phyloP scores from a whole-genome alignment of 2,888 invertebrate genomes.

The Sisyra terminalis region DNA sequence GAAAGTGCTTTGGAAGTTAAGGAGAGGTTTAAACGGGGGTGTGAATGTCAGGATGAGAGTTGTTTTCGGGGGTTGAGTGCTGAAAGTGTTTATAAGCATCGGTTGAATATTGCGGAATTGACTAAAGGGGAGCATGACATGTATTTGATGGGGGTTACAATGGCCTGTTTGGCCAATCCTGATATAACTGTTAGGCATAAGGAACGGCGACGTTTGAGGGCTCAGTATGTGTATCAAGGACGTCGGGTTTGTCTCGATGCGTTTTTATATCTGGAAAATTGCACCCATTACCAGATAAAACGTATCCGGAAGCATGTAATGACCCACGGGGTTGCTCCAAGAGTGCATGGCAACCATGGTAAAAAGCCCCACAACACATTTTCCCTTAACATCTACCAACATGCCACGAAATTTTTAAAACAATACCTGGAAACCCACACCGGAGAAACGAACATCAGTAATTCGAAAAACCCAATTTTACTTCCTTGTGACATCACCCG shows the following conservation, averaged over 20 bases:
- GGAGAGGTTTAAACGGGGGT: slow-evolving; percentile 50
- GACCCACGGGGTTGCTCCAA: slow-evolving; percentile 61
- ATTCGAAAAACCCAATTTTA: slow-evolving; percentile 33
- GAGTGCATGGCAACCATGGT: slow-evolving; percentile 64
- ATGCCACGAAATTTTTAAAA: slow-evolving; percentile 59
- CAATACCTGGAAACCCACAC: slow-evolving; percentile 53
- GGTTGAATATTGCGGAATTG: slow-evolving; percentile 60
- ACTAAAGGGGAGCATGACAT: slow-evolving; percentile 71
- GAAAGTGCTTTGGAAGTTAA: slow-evolving; percentile 52
- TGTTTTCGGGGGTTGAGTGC: slow-evolving; percentile 60
- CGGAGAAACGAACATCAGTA: slow-evolving; percentile 31
- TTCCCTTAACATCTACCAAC: slow-evolving; percentile 60
- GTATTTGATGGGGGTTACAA: slow-evolving; percentile 73
- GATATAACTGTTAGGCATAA: slow-evolving; percentile 55
- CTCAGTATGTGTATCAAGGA: slow-evolving; percentile 64
- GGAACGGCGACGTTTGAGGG: slow-evolving; percentile 51
- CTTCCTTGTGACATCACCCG: slow-evolving; percentile 39
- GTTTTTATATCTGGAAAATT: slow-evolving; percentile 62
- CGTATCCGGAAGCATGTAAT: slow-evolving; percentile 61
- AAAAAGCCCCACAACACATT: slow-evolving; percentile 69
- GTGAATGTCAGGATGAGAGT: slow-evolving; percentile 59
- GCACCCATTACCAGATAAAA: slow-evolving; percentile 63
- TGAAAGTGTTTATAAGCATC: slow-evolving; percentile 57
- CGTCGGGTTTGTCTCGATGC: slow-evolving; percentile 62
- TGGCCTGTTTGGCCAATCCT: slow-evolving; percentile 62